Percentiles rank a stretch among this genome's conserved stretches.
These are phyloP conservation scores for Echinarachnius parma DNA, from an alignment of 53 echinoderm and acorn worm species.

Conservation along the genomic window DNA sequence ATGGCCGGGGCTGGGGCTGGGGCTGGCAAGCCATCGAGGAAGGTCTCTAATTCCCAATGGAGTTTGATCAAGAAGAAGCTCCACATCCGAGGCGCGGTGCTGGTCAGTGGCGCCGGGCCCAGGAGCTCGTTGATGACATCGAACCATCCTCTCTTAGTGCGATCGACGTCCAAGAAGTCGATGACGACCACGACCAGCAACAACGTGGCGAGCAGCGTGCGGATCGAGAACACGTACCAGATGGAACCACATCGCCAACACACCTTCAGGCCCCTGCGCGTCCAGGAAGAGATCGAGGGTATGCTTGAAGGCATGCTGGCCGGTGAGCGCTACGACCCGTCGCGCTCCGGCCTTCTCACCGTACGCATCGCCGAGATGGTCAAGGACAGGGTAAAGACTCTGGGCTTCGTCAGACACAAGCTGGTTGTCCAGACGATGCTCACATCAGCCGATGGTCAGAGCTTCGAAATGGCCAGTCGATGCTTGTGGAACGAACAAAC, in stretches of 20 bases:
- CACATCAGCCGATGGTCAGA: conserved; percentile 63
- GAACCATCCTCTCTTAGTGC: conserved; percentile 25
- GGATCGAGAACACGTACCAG: conserved; percentile 71
- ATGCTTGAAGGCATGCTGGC: conserved; percentile 54
- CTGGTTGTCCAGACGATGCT: conserved; percentile 73
- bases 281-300: conserved; percentile 52
- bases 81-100: conserved; percentile 1
- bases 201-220: neutral
- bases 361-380: conserved; percentile 71
- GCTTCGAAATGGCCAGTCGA: conserved; percentile 70
- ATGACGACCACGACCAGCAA: conserved; percentile 8
- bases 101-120: conserved; percentile 7
- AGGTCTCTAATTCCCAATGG: conserved; percentile 39
- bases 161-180: conserved; percentile 27
- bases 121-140: neutral
- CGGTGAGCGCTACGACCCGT: conserved; percentile 43
- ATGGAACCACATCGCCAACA: conserved; percentile 41
- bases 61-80: conserved; percentile 38
- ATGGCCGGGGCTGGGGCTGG: neutral
- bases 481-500: conserved; percentile 80
- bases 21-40: neutral
- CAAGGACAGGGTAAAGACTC: conserved; percentile 65
- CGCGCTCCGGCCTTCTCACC: conserved; percentile 44
- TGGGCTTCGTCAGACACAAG: conserved; percentile 57
- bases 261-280: conserved; percentile 38